These are phyloP conservation scores for Athene cunicularia DNA, from an alignment of 2,113 vertebrate species.

Conservation along the genomic window DNA sequence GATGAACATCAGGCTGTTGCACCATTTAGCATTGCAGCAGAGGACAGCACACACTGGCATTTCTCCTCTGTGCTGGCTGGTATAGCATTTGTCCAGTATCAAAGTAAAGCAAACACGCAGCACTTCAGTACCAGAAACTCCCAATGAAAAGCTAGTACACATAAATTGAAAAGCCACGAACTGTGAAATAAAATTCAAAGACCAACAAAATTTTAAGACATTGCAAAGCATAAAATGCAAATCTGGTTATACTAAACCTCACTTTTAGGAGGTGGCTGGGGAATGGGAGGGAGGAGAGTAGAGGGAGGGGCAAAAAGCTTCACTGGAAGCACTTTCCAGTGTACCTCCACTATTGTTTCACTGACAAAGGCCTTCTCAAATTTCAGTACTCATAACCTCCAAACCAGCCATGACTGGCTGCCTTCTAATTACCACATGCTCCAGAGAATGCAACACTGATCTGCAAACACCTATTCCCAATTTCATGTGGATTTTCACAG, in stretches of 20 bases:
- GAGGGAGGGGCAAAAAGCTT: not conserved
- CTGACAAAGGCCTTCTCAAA: constrained; percentile 36
- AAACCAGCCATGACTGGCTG: not conserved
- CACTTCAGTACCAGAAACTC: not conserved
- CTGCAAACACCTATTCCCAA: not conserved
- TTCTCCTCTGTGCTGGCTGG: not conserved
- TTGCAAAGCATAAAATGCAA: not conserved
- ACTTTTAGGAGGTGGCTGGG: not conserved
- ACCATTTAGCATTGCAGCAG: not conserved
- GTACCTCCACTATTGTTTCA: constrained; percentile 34
- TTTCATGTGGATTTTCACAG: not conserved
- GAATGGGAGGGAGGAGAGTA: not conserved
- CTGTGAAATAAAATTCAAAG: not conserved
- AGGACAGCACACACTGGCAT: rapidly evolving
- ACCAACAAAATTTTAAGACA: not conserved
- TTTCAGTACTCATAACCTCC: constrained; percentile 28
- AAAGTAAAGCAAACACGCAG: not conserved
- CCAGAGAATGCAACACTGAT: not conserved
- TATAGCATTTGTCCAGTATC: rapidly evolving
- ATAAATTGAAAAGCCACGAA: not conserved
- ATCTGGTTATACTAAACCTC: not conserved
- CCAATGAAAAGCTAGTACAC: not conserved
- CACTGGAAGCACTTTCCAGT: not conserved
- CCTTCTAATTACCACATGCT: not conserved
- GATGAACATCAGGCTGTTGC: not conserved